These are phyloP conservation scores for Apamea crenata DNA, from an alignment of 2,888 invertebrate genomes.

Conservation along the genomic window DNA sequence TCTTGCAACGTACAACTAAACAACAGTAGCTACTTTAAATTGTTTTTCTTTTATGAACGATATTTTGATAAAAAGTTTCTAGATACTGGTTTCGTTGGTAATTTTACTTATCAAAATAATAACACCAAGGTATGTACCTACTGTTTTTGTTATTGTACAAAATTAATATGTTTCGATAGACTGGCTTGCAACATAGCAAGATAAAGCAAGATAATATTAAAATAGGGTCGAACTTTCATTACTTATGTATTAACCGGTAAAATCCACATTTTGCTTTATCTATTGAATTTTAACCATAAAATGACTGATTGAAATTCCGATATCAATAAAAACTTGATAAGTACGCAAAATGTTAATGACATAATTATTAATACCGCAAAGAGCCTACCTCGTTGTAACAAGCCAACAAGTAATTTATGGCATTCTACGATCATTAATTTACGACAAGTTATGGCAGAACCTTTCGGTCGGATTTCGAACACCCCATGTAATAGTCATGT, in stretches of 20 bases:
- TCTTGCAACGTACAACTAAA: constrained; percentile 41
- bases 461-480: constrained; percentile 22
- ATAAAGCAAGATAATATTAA: constrained; percentile 13
- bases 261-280: neutral
- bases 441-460: constrained; percentile 40
- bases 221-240: constrained; percentile 1
- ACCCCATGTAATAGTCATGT: constrained; percentile 21
- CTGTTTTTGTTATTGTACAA: constrained; percentile 35
- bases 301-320: neutral
- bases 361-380: constrained; percentile 30
- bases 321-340: neutral
- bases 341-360: constrained; percentile 29
- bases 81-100: constrained; percentile 5
- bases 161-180: constrained; percentile 17
- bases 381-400: constrained; percentile 19
- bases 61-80: constrained; percentile 37
- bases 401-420: constrained; percentile 50
- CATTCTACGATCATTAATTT: constrained; percentile 52
- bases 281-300: neutral
- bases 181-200: constrained; percentile 4
- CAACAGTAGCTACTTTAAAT: constrained; percentile 23
- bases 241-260: neutral
- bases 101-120: constrained; percentile 28
- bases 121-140: constrained; percentile 3
- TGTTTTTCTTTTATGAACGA: constrained; percentile 25